Conservation (phyloP, 2,888 invertebrate genomes). For the Caprella mutica region DNA sequence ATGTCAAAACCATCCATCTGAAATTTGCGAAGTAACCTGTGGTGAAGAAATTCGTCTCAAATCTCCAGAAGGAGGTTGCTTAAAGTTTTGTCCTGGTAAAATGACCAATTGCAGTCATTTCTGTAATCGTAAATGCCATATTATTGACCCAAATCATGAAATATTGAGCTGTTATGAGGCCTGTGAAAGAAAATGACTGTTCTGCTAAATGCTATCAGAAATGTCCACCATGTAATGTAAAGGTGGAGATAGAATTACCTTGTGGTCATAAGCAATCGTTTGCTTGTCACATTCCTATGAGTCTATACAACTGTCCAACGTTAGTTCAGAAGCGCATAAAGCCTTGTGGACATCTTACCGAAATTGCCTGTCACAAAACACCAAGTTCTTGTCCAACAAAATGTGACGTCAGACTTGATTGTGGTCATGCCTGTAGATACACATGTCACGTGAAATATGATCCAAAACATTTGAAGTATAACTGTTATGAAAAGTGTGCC, state of each 20-base stretch:
- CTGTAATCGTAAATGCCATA: constrained; percentile 15
- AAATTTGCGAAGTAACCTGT: constrained; percentile 2
- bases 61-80: constrained; percentile 20
- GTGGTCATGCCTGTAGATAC: constrained; percentile 52
- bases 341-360: constrained; percentile 36
- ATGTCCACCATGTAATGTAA: constrained; percentile 35
- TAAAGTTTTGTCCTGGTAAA: neutral
- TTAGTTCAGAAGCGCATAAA: constrained; percentile 30
- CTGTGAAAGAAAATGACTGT: constrained; percentile 37
- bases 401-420: constrained; percentile 49
- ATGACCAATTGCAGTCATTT: constrained; percentile 15
- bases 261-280: constrained; percentile 4
- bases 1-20: constrained; percentile 20
- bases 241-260: constrained; percentile 14
- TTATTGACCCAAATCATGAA: constrained; percentile 14
- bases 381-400: constrained; percentile 42
- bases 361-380: constrained; percentile 40
- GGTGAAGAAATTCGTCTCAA: constrained; percentile 7
- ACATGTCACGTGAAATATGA: constrained; percentile 51
- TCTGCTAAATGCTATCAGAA: constrained; percentile 37
- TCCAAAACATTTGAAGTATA: constrained; percentile 47
- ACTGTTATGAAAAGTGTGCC: constrained; percentile 24
- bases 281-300: neutral
- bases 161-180: constrained; percentile 40
- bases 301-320: constrained; percentile 31